Conservation (phyloP, 2,888 invertebrate species). For the Eulithis testata region DNA sequence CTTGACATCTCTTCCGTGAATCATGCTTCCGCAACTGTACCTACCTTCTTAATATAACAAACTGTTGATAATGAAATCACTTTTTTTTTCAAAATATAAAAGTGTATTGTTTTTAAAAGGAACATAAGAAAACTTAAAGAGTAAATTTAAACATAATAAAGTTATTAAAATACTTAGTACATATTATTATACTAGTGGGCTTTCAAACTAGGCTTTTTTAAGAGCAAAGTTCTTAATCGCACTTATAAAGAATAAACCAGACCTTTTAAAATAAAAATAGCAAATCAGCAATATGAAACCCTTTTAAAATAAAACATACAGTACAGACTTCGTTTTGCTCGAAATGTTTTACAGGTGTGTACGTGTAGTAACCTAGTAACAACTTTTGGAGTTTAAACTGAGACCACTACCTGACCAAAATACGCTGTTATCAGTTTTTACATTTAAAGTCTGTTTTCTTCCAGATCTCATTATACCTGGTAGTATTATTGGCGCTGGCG, state of each 20-base stretch:
- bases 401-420: no score
- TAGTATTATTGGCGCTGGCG: slow-evolving; percentile 52
- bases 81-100: no score
- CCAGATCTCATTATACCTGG: slow-evolving; percentile 63
- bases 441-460: slow-evolving; percentile 37
- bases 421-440: not conserved
- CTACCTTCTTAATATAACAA: no score
- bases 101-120: no score
- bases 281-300: not conserved
- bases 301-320: not conserved
- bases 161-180: no score
- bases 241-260: not conserved
- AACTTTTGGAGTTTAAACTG: not conserved
- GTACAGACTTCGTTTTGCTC: not conserved
- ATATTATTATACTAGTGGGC: no score
- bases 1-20: slow-evolving; percentile 52
- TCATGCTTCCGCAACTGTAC: slow-evolving; percentile 44
- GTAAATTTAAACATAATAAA: no score
- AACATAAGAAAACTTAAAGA: no score
- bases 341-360: not conserved
- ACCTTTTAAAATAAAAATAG: not conserved
- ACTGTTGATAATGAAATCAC: no score
- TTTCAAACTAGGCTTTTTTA: not conserved
- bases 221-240: not conserved
- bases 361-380: no score